These are phyloP conservation scores for Chelon auratus DNA, from an alignment of 2,797 vertebrate species.

Conservation along the genomic window DNA sequence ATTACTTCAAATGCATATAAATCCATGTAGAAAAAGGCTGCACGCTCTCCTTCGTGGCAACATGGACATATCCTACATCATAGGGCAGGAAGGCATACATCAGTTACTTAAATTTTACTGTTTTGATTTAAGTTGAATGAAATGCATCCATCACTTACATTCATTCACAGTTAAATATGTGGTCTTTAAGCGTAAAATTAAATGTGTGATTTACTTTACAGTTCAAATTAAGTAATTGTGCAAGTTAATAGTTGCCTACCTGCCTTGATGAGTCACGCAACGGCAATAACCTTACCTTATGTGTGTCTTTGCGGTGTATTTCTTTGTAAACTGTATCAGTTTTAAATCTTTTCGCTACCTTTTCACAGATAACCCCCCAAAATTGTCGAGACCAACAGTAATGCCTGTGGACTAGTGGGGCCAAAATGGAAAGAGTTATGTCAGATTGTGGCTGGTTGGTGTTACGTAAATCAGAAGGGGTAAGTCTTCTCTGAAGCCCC, in stretches of 20 bases:
- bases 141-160: neutral
- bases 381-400: constrained; percentile 13
- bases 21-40: constrained; percentile 10
- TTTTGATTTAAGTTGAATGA: neutral
- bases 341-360: neutral
- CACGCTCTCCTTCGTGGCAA: neutral
- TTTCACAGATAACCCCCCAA: constrained; percentile 4
- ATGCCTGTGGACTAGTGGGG: constrained; percentile 1
- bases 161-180: neutral
- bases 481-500: constrained; percentile 53
- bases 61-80: too few species aligned
- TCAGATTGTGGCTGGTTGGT: constrained; percentile 42
- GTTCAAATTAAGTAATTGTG: constrained; percentile 1
- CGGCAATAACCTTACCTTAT: neutral
- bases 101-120: neutral
- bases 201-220: constrained; percentile 4
- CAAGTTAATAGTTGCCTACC: neutral
- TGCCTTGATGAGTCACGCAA: constrained; percentile 2
- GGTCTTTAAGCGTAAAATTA: neutral
- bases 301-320: neutral
- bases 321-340: neutral
- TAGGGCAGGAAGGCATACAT: neutral
- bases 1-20: constrained; percentile 15
- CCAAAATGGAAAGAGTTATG: constrained; percentile 32
- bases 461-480: constrained; percentile 51